A percentile compares a stretch with the other conserved stretches of the same genome.
These are phyloP conservation scores for Myotis lucifugus DNA, from an alignment of 2,113 vertebrate species.

Conservation along the genomic window DNA sequence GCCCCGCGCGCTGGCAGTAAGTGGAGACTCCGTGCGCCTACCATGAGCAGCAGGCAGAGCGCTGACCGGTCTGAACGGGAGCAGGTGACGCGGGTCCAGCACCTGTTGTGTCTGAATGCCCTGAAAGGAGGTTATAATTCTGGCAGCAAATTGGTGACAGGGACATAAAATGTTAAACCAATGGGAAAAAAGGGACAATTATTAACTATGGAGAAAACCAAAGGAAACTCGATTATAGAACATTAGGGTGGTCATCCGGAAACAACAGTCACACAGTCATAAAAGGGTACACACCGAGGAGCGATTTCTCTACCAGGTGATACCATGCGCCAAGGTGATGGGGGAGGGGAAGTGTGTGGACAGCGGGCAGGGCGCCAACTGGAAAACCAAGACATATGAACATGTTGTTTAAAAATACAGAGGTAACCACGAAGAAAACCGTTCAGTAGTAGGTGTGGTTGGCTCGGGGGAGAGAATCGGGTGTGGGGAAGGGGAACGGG, in stretches of 20 bases:
- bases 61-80: neutral
- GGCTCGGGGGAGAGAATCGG: neutral
- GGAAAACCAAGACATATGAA: neutral
- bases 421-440: neutral
- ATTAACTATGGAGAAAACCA: conserved; percentile 44
- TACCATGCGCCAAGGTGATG: neutral
- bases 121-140: neutral
- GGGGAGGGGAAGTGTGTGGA: neutral
- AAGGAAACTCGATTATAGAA: neutral
- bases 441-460: neutral
- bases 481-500: neutral
- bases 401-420: neutral
- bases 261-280: conserved; percentile 27
- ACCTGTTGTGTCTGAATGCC: neutral
- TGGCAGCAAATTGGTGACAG: neutral
- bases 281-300: conserved; percentile 6
- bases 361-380: too few relatives aligned
- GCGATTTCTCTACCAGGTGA: neutral
- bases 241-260: neutral
- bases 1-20: neutral
- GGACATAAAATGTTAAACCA: neutral
- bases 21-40: rapidly evolving
- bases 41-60: neutral
- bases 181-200: neutral
- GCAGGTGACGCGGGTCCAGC: neutral